A percentile compares a stretch with the other conserved stretches of the same genome.
Conservation (phyloP, 2,888 invertebrate species). For the Lomographa bimaculata region DNA sequence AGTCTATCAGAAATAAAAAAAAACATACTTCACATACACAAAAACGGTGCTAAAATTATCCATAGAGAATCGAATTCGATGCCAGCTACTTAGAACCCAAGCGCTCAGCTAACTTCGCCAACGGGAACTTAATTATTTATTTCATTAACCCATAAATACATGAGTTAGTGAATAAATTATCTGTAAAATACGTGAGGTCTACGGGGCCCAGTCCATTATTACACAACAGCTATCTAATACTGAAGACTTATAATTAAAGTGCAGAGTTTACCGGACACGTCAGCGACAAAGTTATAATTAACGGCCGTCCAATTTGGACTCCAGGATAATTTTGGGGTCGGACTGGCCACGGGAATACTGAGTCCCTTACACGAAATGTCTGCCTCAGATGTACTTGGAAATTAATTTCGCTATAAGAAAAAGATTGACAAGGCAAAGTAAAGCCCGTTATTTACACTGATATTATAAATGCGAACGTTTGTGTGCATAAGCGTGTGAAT, state of each 20-base stretch:
- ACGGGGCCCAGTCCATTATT: conserved; percentile 36
- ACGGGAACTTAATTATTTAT: too few species aligned
- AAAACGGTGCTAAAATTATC: too few species aligned
- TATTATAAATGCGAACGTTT: too few species aligned
- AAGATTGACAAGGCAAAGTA: conserved; percentile 5
- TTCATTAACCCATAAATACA: conserved; percentile 27
- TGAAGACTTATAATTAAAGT: conserved; percentile 65
- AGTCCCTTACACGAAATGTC: conserved; percentile 29
- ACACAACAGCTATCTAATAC: conserved; percentile 48
- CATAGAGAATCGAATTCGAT: too few species aligned
- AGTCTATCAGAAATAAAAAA: too few species aligned
- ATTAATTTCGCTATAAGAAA: conserved; percentile 31
- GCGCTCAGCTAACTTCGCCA: too few species aligned
- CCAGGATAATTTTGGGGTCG: conserved; percentile 63
- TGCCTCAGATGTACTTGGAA: conserved; percentile 26
- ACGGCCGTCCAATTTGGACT: conserved; percentile 58
- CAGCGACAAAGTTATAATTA: conserved; percentile 72
- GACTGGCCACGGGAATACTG: conserved; percentile 42
- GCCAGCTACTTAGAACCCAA: too few species aligned
- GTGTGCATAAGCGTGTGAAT: too few species aligned
- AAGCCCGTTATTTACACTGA: neutral
- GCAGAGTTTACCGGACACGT: conserved; percentile 58
- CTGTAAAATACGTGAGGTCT: conserved; percentile 16
- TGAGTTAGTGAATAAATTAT: conserved; percentile 31
- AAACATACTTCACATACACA: too few species aligned